Conservation (phyloP, 2,113 vertebrate species). For the Dolichotis patagonum region DNA sequence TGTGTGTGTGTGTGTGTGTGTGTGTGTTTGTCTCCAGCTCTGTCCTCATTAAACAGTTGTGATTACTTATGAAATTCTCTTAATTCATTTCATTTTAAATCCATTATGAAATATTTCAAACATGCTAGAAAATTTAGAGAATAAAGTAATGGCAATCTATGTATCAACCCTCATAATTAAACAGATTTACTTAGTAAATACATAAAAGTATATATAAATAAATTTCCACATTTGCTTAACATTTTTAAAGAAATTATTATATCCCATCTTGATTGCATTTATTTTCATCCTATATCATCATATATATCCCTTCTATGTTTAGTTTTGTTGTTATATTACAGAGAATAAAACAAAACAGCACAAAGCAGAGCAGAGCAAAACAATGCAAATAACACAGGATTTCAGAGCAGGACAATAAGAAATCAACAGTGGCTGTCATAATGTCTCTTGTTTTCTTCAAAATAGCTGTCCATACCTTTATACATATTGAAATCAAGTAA, state of each 20-base stretch:
- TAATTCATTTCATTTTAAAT: constrained; percentile 32
- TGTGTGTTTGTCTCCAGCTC: neutral
- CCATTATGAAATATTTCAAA: constrained; percentile 29
- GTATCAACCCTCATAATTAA: neutral
- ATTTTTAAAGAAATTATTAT: constrained; percentile 22
- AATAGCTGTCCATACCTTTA: too few species aligned
- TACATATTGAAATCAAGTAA: too few species aligned
- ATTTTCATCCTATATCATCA: neutral
- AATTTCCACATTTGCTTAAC: neutral
- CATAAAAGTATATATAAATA: constrained; percentile 30
- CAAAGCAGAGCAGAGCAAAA: too few species aligned
- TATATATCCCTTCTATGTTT: neutral
- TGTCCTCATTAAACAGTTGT: neutral
- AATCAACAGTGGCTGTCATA: too few species aligned
- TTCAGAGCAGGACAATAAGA: too few species aligned
- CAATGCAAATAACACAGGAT: too few species aligned
- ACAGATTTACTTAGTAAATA: neutral
- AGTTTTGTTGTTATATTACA: too few species aligned
- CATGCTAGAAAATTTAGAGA: neutral
- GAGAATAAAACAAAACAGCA: too few species aligned
- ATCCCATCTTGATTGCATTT: neutral
- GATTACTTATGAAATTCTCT: neutral
- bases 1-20: neutral
- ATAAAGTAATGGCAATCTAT: neutral
- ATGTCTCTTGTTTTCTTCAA: too few species aligned